Percentiles rank a stretch among this genome's conserved stretches.
Conservation (phyloP, 2,888 invertebrate genomes). For the Acronicta psi region DNA sequence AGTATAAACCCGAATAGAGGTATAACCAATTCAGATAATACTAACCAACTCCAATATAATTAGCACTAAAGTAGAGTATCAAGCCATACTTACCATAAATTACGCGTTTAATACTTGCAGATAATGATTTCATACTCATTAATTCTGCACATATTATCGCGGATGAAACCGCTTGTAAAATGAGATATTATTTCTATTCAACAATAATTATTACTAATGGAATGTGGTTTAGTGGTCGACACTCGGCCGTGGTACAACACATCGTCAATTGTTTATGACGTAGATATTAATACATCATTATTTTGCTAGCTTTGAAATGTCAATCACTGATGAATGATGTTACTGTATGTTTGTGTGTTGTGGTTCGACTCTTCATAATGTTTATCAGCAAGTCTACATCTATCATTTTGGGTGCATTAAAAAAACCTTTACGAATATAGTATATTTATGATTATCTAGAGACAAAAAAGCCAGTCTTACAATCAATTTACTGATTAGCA, state of each 20-base stretch:
- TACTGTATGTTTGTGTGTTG: not conserved
- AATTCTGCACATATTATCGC: slow-evolving; percentile 16
- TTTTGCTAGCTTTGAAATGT: slow-evolving; percentile 39
- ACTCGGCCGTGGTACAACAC: slow-evolving; percentile 32
- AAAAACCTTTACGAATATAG: too few relatives aligned
- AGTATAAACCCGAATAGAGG: too few relatives aligned
- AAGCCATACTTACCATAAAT: not conserved
- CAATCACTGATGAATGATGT: slow-evolving; percentile 39
- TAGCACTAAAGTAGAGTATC: not conserved
- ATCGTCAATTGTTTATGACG: slow-evolving; percentile 50
- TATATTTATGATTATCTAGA: too few relatives aligned
- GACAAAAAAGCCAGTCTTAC: too few relatives aligned
- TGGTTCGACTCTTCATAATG: not conserved
- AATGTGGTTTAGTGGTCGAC: slow-evolving; percentile 53
- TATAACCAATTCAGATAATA: not conserved
- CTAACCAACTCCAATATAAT: not conserved
- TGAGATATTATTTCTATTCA: slow-evolving; percentile 49
- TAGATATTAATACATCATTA: slow-evolving; percentile 44
- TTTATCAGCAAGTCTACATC: too few relatives aligned
- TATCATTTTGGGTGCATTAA: too few relatives aligned
- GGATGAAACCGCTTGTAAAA: slow-evolving; percentile 46
- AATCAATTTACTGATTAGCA: too few relatives aligned
- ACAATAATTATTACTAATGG: slow-evolving; percentile 60
- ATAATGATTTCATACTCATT: slow-evolving; percentile 21
- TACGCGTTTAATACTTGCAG: slow-evolving; percentile 1